phyloP scores from a whole-genome alignment of 1,140 invertebrate species.

The Tetragnatha versicolor region DNA sequence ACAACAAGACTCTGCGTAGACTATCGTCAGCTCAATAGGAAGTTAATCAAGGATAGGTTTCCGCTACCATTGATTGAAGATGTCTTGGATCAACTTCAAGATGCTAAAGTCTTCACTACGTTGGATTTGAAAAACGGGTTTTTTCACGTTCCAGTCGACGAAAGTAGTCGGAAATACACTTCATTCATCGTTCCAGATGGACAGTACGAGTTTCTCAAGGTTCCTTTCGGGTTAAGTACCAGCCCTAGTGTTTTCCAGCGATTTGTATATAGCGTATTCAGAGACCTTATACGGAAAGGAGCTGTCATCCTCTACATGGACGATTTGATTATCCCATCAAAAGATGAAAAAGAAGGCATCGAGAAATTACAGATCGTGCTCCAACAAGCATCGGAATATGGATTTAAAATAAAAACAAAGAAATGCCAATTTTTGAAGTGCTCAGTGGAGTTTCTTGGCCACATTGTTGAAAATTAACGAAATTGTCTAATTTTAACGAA shows the following conservation, averaged over 20 bases:
- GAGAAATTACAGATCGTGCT: not conserved
- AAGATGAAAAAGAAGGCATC: not conserved
- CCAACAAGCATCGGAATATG: not conserved
- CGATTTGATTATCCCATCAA: not conserved
- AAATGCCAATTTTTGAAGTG: conserved; percentile 36
- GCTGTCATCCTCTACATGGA: not conserved
- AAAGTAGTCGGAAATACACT: conserved; percentile 1
- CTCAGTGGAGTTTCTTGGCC: no score
- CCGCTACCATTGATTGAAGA: no score
- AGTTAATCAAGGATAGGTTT: not conserved
- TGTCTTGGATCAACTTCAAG: not conserved
- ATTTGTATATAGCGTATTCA: not conserved
- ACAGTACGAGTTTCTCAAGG: conserved; percentile 29
- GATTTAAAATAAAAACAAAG: not conserved
- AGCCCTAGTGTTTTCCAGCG: conserved; percentile 31
- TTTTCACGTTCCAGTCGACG: conserved; percentile 21
- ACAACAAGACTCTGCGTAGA: conserved; percentile 54
- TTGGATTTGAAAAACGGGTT: conserved; percentile 48
- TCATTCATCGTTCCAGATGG: conserved; percentile 34
- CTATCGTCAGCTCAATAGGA: conserved; percentile 45
- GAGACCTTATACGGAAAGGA: not conserved
- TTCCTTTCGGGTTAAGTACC: conserved; percentile 36
- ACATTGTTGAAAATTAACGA: no score
- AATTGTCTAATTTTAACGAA: no score
- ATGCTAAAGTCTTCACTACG: conserved; percentile 23